Base-by-base conservation (phyloP, 2,888 invertebrate genomes). In the Gryllus longicercus region DNA sequence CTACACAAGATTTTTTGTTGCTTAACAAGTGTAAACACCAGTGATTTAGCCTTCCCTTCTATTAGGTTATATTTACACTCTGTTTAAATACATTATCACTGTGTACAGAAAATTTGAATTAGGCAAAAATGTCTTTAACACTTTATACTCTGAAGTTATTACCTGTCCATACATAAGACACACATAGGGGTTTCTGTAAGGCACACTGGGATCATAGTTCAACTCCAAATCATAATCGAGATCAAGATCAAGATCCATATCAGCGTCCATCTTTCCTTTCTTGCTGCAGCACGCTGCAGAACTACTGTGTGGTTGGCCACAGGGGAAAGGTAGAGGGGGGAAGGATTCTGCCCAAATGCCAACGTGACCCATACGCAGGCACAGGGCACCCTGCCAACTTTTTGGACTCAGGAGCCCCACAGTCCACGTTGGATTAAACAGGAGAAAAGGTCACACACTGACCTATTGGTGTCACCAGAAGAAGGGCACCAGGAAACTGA, bases 161-260 rank as follows among this genome's bases (percentile, higher is more conserved):
- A 63, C 63, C 63, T 63, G 63, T 63, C 63, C 63, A 63, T 63
- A 63, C 63, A 63, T 63, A n/a, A 63, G 63, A 63, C 63, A 63
- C 63, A 63, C 63, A n/a, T 63, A 63, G 14, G 63, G 63, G n/a
- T 63, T 63, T n/a, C 63, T 8, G 63, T 63, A 63, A 63, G 14
- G 63, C 14, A 63, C n/a, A n/a, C 63, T 18, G n/a, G 14, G 63
- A 63, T n/a, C 63, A 3, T 18, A 18, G 16, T 14, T n/a, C 63
- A 63, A 63, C n/a, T 63, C 63, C 63, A 63, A 63, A 14, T 63
- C 63, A 63, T 18, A 63, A n/a, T 63, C 51, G 12, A 51, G 12
- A 51, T 51, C 63, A 14, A 63, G 14, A 63, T 63, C 63, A 63
- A n/a, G n/a, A 14, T 63, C 63, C 63, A 63, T 63, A 63, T 63